phyloP scores from a whole-genome alignment of 2,888 invertebrate species.

The Amaurobius ferox region DNA sequence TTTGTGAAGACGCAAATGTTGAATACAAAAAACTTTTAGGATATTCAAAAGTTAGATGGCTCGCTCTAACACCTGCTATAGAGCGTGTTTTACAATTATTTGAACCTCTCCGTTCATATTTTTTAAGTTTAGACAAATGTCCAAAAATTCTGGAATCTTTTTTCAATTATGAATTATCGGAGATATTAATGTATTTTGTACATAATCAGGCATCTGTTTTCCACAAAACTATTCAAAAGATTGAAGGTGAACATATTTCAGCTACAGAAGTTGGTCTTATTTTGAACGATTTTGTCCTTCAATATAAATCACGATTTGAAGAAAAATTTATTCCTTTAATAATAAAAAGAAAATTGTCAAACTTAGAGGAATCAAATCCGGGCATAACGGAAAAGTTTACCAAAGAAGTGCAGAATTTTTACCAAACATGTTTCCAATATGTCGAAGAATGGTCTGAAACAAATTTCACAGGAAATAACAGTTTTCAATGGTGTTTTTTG shows the following conservation, averaged over 20 bases:
- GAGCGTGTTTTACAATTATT: background rate
- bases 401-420: conserved; percentile 28
- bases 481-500: conserved; percentile 31
- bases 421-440: conserved; percentile 31
- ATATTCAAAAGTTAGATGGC: conserved; percentile 15
- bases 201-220: conserved; percentile 26
- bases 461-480: conserved; percentile 22
- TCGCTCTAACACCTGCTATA: background rate
- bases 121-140: background rate
- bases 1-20: conserved; percentile 27
- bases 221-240: conserved; percentile 28
- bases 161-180: conserved; percentile 12
- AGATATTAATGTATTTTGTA: conserved; percentile 16
- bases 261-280: conserved; percentile 27
- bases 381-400: conserved; percentile 25
- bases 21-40: conserved; percentile 1
- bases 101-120: no score
- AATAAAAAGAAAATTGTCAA: conserved; percentile 37
- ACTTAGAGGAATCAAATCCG: conserved; percentile 35
- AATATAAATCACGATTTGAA: conserved; percentile 29
- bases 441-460: conserved; percentile 37
- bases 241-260: conserved; percentile 29
- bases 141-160: background rate
- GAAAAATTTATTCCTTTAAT: conserved; percentile 26
- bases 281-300: conserved; percentile 30